Base-by-base conservation (phyloP, 2,888 invertebrate genomes). In the Eutolmus rufibarbis region DNA sequence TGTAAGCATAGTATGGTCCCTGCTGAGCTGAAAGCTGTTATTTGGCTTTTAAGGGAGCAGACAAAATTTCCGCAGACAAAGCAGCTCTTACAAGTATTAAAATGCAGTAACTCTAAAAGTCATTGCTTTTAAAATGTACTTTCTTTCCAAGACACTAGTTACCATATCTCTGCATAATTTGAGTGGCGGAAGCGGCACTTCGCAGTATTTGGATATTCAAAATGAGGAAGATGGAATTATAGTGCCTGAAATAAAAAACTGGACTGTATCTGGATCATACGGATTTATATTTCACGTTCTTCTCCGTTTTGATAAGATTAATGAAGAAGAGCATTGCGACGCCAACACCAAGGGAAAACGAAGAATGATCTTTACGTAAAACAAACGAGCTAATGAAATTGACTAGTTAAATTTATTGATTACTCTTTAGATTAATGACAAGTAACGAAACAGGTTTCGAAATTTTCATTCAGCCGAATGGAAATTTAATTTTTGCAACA, bases 221-320 rank as follows among this genome's bases (percentile, higher is more conserved):
- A 92, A 90, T 88, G 91, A 90, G 51, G 90, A 90, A 89, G 94
- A 94, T 90, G 94, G 94, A 34, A 94, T 95, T 81, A 90, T 91
- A n/a, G 92, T 94, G 74, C 93, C 94, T 1, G 93, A 93, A 74
- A 93, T 94, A 51, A 92, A 93, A 84, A 94, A 93, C 90, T 95
- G 94, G 94, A 93, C 94, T 7, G 94, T 94, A 87, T 93, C 93
- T 16, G 93, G 93, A 0, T 91, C 93, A 1, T 93, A 93, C 90
- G 94, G 94, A n/a, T 94, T 95, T 90, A 93, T 94, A 40, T 94
- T 95, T 89, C 94, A 94, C 90, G 92, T 93, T 43, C 94, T 95
- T 92, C 89, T 95, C 9, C 93, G 94, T 79, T 91, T 95, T 23
- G 93, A 94, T 89, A 91, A 90, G 43, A 74, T 87, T 34, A 87